phyloP scores from a whole-genome alignment of 2,888 invertebrate genomes.

The Neria commutata region DNA sequence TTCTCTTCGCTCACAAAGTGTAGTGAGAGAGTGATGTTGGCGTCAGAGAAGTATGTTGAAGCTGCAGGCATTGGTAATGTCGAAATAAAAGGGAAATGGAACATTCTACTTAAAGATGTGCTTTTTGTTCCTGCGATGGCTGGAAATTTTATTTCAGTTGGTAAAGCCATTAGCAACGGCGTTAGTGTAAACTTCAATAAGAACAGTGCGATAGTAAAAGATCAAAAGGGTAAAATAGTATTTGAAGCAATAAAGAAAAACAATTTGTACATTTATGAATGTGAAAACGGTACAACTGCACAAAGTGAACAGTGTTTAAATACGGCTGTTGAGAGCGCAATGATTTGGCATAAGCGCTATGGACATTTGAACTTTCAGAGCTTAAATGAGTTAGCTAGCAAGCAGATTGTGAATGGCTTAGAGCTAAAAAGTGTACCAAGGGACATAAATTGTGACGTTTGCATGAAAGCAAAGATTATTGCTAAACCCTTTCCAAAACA shows the following conservation, averaged over 20 bases:
- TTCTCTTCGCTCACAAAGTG: constrained; percentile 18
- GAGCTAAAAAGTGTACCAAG: background rate
- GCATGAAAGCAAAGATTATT: constrained; percentile 4
- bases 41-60: constrained; percentile 2
- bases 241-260: background rate
- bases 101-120: too few relatives aligned
- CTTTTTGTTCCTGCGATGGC: too few relatives aligned
- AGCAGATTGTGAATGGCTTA: background rate
- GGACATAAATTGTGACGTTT: background rate
- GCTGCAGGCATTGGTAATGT: background rate
- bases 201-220: background rate
- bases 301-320: too few relatives aligned
- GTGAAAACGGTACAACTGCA: too few relatives aligned
- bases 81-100: too few relatives aligned
- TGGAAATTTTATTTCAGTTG: too few relatives aligned
- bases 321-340: constrained; percentile 3
- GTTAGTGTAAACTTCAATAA: too few relatives aligned
- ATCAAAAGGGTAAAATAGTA: background rate
- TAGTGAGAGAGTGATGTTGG: constrained; percentile 16
- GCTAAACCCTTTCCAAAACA: constrained; percentile 2
- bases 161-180: too few relatives aligned
- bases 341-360: constrained; percentile 16
- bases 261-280: background rate
- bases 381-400: constrained; percentile 13
- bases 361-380: constrained; percentile 24